These are phyloP conservation scores for Choloepus didactylus DNA, from an alignment of 2,797 vertebrate genomes.

Conservation along the genomic window DNA sequence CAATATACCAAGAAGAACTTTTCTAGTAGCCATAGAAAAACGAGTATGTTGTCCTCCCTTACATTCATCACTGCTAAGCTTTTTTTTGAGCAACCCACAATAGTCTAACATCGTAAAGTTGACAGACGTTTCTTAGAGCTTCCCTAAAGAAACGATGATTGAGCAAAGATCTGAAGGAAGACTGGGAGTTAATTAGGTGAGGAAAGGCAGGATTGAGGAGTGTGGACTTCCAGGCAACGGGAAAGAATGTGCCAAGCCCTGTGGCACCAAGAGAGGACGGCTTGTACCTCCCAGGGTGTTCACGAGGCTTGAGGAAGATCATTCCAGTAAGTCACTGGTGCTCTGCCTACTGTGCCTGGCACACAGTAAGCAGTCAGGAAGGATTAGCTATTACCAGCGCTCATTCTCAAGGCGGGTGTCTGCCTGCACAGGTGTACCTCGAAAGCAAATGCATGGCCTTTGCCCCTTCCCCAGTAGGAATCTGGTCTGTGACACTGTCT, in stretches of 20 bases:
- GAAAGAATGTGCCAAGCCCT: background rate
- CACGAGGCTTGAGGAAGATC: background rate
- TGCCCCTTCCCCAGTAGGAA: background rate
- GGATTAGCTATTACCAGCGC: background rate
- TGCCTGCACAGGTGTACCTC: background rate
- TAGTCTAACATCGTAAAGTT: background rate
- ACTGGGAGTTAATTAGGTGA: background rate
- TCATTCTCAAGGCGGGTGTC: background rate
- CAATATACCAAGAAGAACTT: constrained; percentile 34
- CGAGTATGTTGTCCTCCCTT: background rate
- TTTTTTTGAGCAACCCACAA: background rate
- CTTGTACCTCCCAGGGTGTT: background rate
- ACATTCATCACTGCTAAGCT: background rate
- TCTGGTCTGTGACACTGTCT: background rate
- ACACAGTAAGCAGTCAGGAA: background rate
- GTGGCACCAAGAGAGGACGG: background rate
- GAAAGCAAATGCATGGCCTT: background rate
- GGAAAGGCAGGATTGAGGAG: background rate
- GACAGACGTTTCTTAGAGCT: background rate
- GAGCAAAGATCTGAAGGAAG: background rate
- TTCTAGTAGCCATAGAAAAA: background rate
- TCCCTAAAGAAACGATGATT: background rate
- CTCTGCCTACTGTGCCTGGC: background rate
- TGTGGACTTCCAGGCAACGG: background rate
- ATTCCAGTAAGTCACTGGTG: background rate